Evolutionary conservation across 2,113 vertebrate species (phyloP).

Genomic region (Stomatorhinus ivindoensis): DNA sequence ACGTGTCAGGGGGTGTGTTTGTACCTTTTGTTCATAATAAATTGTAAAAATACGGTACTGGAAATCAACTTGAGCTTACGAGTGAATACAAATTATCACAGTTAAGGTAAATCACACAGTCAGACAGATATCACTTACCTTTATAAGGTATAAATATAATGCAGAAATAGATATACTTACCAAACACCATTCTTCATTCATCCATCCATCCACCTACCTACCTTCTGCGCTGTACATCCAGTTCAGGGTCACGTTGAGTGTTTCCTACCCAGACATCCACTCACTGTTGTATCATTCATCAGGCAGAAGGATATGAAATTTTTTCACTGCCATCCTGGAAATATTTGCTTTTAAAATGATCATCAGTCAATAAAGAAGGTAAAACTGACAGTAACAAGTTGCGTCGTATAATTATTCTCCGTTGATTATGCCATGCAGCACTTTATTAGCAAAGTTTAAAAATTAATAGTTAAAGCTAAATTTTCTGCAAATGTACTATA

Average conservation of each 20-base stretch:
- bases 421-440: not conserved
- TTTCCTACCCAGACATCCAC: not conserved
- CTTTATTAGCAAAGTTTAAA: not conserved
- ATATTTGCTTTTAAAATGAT: not conserved
- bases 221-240: not conserved
- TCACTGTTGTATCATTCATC: not conserved
- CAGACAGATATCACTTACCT: not conserved
- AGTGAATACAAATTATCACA: not conserved
- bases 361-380: not conserved
- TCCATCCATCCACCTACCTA: not conserved
- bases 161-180: not conserved
- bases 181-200: not conserved
- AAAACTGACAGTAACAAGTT: not conserved
- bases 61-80: not conserved
- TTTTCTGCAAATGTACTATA: not conserved
- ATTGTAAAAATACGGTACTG: not conserved
- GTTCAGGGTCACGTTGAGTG: not conserved
- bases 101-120: not conserved
- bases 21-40: not conserved
- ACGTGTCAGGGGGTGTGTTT: not conserved
- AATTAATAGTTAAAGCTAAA: not conserved
- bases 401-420: not conserved
- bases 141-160: not conserved
- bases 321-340: not conserved
- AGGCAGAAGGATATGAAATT: not conserved